A percentile compares a stretch with the other conserved stretches of the same genome.
phyloP scores from a whole-genome alignment of 2,888 invertebrate species.

The Drosophila paramelanica region DNA sequence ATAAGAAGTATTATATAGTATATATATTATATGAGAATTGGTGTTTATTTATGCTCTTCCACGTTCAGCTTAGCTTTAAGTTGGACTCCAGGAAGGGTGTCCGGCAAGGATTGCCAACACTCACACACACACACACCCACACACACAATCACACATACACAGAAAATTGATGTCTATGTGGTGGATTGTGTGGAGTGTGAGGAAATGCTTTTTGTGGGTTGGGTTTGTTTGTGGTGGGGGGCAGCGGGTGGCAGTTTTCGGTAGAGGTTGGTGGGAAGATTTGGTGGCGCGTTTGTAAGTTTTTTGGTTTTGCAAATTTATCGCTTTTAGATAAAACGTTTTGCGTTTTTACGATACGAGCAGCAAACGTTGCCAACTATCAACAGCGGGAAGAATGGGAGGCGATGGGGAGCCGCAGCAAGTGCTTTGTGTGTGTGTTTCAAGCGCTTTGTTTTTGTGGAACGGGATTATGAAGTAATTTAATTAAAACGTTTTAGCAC shows the following conservation, averaged over 20 bases:
- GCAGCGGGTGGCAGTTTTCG: background rate
- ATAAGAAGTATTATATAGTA: background rate
- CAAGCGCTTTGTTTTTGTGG: conserved; percentile 31
- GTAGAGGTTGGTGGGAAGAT: conserved; percentile 11
- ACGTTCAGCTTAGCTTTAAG: conserved; percentile 2
- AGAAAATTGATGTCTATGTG: conserved; percentile 2
- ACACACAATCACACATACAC: conserved; percentile 9
- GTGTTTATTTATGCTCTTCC: background rate
- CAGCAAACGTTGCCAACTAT: conserved; percentile 63
- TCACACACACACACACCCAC: conserved; percentile 1
- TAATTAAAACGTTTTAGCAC: conserved; percentile 65
- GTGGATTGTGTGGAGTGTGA: background rate
- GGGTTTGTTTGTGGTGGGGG: background rate
- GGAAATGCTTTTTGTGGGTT: conserved; percentile 8
- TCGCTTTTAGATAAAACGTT: conserved; percentile 79
- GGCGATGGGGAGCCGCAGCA: background rate
- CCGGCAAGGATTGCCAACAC: conserved; percentile 50
- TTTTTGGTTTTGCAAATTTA: conserved; percentile 71
- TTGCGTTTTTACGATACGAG: conserved; percentile 74
- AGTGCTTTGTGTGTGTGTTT: background rate
- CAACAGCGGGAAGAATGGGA: conserved; percentile 2
- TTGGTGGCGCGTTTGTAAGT: conserved; percentile 34
- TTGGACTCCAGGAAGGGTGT: conserved; percentile 21
- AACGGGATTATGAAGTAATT: conserved; percentile 66
- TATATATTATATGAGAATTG: no score